Percentiles rank a stretch among this genome's conserved stretches.
Evolutionary conservation across 2,888 invertebrate genomes (phyloP).

Genomic region (Luperina nickerlii): DNA sequence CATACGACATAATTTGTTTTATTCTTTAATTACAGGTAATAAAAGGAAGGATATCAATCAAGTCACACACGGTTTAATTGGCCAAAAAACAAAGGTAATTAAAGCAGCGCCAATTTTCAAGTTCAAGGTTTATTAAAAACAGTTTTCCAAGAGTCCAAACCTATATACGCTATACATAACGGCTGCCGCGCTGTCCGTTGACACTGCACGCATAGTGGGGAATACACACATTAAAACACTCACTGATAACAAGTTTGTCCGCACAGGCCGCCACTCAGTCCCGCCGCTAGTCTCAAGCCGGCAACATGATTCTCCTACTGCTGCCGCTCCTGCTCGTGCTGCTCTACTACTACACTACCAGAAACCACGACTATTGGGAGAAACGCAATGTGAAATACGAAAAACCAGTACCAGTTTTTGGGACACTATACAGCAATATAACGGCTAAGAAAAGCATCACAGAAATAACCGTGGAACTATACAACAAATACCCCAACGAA

Average conservation of each 20-base stretch:
- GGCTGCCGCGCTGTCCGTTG: too few species aligned
- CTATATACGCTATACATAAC: background rate
- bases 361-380: conserved; percentile 78
- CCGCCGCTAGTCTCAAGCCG: conserved; percentile 5
- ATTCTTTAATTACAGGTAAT: conserved; percentile 28
- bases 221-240: background rate
- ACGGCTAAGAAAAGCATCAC: conserved; percentile 72
- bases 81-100: background rate
- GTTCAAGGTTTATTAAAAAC: background rate
- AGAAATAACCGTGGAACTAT: conserved; percentile 72
- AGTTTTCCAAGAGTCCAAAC: background rate
- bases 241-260: conserved; percentile 30
- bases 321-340: conserved; percentile 60
- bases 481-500: conserved; percentile 78
- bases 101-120: background rate
- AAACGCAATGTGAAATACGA: conserved; percentile 79
- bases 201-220: background rate
- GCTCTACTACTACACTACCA: conserved; percentile 74
- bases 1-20: background rate
- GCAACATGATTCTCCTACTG: conserved; percentile 66
- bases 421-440: conserved; percentile 74
- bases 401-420: conserved; percentile 76
- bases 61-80: background rate
- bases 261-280: conserved; percentile 38
- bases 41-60: background rate